Conservation (phyloP, 1,140 invertebrate genomes). For the Lethrus apterus region DNA sequence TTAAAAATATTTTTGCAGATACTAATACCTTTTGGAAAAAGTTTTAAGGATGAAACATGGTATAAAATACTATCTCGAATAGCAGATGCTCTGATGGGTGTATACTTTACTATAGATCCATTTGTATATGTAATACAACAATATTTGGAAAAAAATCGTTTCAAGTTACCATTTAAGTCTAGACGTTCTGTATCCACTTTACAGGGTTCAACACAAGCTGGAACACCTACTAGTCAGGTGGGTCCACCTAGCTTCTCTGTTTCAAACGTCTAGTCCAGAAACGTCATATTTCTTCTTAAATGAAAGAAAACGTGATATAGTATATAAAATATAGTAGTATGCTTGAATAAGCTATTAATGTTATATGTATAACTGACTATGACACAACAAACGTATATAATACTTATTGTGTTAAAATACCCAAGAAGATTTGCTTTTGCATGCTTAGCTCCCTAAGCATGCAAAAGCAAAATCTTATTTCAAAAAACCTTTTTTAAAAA, state of each 20-base stretch:
- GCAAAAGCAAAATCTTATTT: no score
- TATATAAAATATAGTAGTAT: no score
- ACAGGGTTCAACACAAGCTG: slow-evolving; percentile 2
- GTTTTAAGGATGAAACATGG: slow-evolving; percentile 28
- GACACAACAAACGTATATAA: no score
- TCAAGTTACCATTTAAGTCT: slow-evolving; percentile 10
- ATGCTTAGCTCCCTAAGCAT: no score
- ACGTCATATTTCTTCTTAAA: no score
- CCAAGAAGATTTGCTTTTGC: no score
- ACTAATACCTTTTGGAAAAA: slow-evolving; percentile 60
- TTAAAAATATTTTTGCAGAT: slow-evolving; percentile 45
- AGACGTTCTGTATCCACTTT: slow-evolving; percentile 6
- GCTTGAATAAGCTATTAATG: no score
- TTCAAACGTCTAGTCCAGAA: slow-evolving; percentile 6
- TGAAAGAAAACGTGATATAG: no score
- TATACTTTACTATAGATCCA: slow-evolving; percentile 76
- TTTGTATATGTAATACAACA: slow-evolving; percentile 72
- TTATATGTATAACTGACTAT: no score
- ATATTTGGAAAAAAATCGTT: slow-evolving; percentile 31
- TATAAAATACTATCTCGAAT: slow-evolving; percentile 47
- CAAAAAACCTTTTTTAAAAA: no score
- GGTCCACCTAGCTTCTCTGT: slow-evolving; percentile 6
- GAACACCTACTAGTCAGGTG: background rate
- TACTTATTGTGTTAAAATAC: no score
- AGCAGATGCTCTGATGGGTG: slow-evolving; percentile 68